A percentile compares a stretch with the other conserved stretches of the same genome.
phyloP scores from a whole-genome alignment of 2,888 invertebrate species.

The Catocala nupta region DNA sequence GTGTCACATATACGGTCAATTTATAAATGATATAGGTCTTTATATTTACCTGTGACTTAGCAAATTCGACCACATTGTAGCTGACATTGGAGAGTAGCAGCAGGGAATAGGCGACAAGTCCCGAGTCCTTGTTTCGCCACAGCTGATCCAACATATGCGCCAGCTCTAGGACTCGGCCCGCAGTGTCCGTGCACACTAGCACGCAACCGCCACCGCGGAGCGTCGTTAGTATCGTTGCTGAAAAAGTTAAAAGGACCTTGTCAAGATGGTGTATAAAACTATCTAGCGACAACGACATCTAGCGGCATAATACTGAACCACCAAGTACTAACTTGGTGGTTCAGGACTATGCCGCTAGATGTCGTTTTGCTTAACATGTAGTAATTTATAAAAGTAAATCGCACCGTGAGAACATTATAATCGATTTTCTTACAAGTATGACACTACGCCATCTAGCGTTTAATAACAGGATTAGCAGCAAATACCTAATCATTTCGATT shows the following conservation, averaged over 20 bases:
- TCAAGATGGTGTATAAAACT: neutral
- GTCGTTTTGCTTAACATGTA: too few relatives aligned
- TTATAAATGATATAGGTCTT: neutral
- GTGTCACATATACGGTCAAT: too few relatives aligned
- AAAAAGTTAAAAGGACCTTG: slow-evolving; percentile 31
- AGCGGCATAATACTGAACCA: too few relatives aligned
- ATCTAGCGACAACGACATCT: too few relatives aligned
- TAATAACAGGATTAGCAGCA: too few relatives aligned
- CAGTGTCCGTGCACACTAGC: slow-evolving; percentile 98
- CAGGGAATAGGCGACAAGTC: slow-evolving; percentile 97
- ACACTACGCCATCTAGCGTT: too few relatives aligned
- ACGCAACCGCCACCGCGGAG: slow-evolving; percentile 98
- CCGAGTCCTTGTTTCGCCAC: slow-evolving; percentile 98
- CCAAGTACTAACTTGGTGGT: too few relatives aligned
- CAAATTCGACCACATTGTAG: slow-evolving; percentile 99
- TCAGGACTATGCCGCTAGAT: too few relatives aligned
- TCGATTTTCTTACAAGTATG: too few relatives aligned
- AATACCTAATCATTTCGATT: too few relatives aligned
- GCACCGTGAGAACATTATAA: too few relatives aligned
- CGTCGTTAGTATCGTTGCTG: slow-evolving; percentile 97
- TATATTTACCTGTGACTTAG: slow-evolving; percentile 93
- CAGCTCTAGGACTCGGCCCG: slow-evolving; percentile 97
- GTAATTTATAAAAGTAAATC: too few relatives aligned
- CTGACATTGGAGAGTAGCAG: slow-evolving; percentile 98
- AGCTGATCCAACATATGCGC: slow-evolving; percentile 98